Evolutionary conservation across 1,140 invertebrate genomes (phyloP).

Genomic region (Zaprionus ornatus): DNA sequence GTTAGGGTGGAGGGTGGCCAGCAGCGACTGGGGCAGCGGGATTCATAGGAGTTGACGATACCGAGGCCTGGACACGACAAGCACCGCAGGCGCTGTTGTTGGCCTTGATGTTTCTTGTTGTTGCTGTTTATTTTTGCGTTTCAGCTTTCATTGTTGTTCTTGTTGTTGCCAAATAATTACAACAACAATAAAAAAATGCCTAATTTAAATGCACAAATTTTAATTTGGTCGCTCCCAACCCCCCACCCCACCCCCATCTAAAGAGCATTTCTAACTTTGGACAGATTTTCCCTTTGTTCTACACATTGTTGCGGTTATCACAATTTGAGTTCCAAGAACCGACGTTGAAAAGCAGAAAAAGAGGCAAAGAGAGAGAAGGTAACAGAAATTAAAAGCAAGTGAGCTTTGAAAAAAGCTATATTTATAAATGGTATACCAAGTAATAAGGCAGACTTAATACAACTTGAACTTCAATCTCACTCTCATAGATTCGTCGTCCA

Average conservation of each 20-base stretch:
- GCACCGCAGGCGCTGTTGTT: constrained; percentile 11
- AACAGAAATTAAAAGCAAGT: background rate
- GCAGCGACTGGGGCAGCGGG: background rate
- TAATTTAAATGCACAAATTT: constrained; percentile 9
- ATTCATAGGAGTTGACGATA: constrained; percentile 11
- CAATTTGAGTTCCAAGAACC: background rate
- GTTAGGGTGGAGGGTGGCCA: background rate
- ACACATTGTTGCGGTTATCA: constrained; percentile 2
- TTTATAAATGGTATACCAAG: background rate
- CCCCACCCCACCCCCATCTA: background rate
- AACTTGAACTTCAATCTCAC: background rate
- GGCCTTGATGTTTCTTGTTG: constrained; percentile 23
- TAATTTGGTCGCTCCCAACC: background rate
- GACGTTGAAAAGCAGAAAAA: background rate
- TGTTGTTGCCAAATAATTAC: constrained; percentile 9
- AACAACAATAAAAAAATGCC: background rate
- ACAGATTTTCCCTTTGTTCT: background rate
- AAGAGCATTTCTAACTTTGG: background rate
- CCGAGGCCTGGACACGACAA: constrained; percentile 21
- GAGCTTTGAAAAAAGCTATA: background rate
- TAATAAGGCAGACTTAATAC: background rate
- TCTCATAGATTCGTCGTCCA: background rate
- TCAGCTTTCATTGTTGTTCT: background rate
- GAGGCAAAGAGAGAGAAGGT: background rate
- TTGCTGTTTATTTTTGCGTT: background rate